Conservation (phyloP, 2,888 invertebrate genomes). For the Glaucopsyche alexis region DNA sequence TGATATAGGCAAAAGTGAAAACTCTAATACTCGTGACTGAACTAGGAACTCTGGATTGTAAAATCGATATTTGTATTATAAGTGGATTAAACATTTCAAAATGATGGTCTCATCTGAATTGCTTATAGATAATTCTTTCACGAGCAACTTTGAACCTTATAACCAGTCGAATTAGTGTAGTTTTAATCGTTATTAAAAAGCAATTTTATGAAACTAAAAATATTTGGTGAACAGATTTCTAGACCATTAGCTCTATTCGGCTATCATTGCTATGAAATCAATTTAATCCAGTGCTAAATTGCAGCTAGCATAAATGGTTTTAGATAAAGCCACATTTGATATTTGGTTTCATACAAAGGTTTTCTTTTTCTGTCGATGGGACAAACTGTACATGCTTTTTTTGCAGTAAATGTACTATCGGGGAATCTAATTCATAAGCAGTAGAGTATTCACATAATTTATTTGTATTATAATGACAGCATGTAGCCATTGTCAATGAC, state of each 20-base stretch:
- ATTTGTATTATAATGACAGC: too few species aligned
- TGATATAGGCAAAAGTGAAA: too few species aligned
- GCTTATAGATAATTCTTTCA: too few species aligned
- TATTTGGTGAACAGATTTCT: not conserved
- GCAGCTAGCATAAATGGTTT: slow-evolving; percentile 5
- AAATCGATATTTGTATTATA: too few species aligned
- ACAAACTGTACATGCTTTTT: not conserved
- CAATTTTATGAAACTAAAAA: not conserved
- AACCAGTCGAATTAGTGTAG: not conserved
- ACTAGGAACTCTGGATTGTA: too few species aligned
- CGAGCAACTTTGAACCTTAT: too few species aligned
- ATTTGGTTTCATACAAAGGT: not conserved
- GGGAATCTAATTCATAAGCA: too few species aligned
- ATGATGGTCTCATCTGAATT: too few species aligned
- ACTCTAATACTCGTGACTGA: too few species aligned
- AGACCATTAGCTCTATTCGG: slow-evolving; percentile 5
- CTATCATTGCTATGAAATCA: not conserved
- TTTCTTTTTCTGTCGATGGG: slow-evolving; percentile 2
- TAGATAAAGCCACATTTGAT: slow-evolving; percentile 19
- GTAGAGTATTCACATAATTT: too few species aligned
- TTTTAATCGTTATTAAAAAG: not conserved
- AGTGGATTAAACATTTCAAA: too few species aligned
- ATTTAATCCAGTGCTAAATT: slow-evolving; percentile 16
- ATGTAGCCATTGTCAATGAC: too few species aligned
- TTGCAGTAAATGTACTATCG: not conserved